phyloP scores from a whole-genome alignment of 1,140 invertebrate species.

The Drosophila burlai region DNA sequence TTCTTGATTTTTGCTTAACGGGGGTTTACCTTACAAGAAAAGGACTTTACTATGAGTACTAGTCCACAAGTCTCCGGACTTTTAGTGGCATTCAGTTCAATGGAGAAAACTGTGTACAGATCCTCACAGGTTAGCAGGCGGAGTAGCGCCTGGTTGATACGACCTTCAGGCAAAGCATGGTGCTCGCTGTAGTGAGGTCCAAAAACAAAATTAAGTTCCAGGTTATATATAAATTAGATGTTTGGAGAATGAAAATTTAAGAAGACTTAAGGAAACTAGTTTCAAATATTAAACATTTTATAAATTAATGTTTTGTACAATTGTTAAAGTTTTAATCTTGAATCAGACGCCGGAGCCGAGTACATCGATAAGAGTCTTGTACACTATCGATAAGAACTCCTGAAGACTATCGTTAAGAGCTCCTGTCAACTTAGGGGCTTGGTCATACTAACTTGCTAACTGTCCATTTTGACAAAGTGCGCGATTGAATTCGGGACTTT shows the following conservation, averaged over 20 bases:
- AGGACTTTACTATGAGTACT: neutral
- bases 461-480: neutral
- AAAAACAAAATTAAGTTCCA: too few species aligned
- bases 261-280: neutral
- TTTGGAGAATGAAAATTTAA: too few species aligned
- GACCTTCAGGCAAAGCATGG: constrained; percentile 49
- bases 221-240: neutral
- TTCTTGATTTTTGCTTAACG: constrained; percentile 9
- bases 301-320: neutral
- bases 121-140: constrained; percentile 70
- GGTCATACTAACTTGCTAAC: constrained; percentile 11
- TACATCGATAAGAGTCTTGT: too few species aligned
- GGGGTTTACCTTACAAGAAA: too few species aligned
- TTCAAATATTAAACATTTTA: neutral
- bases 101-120: constrained; percentile 69
- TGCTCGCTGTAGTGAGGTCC: constrained; percentile 46
- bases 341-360: too few species aligned
- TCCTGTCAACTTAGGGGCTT: neutral
- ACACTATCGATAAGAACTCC: neutral
- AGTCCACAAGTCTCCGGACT: constrained; percentile 49
- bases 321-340: neutral
- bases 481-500: neutral
- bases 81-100: constrained; percentile 69
- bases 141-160: constrained; percentile 64
- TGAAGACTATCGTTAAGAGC: neutral